Evolutionary conservation across 1,140 invertebrate species (phyloP), one percentile per base, ranked within the genome.

Genomic region (Macrocentrus cingulum): DNA sequence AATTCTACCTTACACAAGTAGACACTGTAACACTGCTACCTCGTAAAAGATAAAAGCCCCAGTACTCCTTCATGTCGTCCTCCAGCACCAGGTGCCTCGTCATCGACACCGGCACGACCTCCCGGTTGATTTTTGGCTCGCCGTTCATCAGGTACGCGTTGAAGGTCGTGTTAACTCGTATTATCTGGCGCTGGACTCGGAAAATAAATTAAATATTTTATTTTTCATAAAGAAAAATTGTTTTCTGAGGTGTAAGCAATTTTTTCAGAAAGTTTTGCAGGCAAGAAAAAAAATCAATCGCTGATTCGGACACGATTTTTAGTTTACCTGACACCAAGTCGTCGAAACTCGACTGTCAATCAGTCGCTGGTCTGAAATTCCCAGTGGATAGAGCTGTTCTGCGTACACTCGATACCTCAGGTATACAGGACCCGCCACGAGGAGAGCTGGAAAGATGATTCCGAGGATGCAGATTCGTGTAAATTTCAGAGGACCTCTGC

Each of bases 1-100:
- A 34, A 41, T 25, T 62, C 56, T 77, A 88, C 87, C 87, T 86
- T 5, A 87, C 85, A 76, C 90, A 92, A 55, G 87, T 83, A 1
- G 87, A 88, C 1, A 92, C 84, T 1, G 85, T 88, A 2, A 91
- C 87, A 4, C 82, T 83, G 8, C 89, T 90, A 1, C 88, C 89
- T 64, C 84, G 82, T 1, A 90, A 75, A n/a, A 92, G 74, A 69
- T 91, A 91, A 71, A 91, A 91, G 6, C 89, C 89, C 89, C 89
- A 91, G 68, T 91, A 91, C 70, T 91, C 89, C 70, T 91, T 91
- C 79, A 88, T 87, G 64, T 91, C 89, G 65, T 91, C 89, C 52
- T 87, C 84, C n/a, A 91, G 70, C 9, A 82, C 76, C 48, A 91
- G 66, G 57, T 87, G 80, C 44, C 89, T 80, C 1, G 84, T 84